Evolutionary conservation across 2,888 invertebrate genomes (phyloP).

Genomic region (Lepidochrysops patricia): DNA sequence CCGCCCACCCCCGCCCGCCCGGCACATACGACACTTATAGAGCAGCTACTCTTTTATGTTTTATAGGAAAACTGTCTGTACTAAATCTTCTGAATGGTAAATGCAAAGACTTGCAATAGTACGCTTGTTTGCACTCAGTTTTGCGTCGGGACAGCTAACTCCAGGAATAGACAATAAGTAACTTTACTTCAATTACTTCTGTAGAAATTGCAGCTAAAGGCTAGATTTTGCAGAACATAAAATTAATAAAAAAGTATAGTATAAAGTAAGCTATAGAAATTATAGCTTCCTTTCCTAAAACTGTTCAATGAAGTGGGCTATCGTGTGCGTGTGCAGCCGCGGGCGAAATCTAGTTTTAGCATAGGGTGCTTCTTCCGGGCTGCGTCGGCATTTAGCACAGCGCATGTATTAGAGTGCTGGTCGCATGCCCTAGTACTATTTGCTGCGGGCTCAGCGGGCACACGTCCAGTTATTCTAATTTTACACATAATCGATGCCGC

Average conservation of each 20-base stretch:
- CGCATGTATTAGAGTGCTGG: conserved; percentile 67
- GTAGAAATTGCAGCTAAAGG: no score
- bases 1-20: conserved; percentile 32
- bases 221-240: no score
- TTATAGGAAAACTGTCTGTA: background rate
- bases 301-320: no score
- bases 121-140: no score
- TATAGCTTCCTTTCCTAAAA: no score
- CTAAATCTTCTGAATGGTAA: background rate
- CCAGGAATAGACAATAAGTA: no score
- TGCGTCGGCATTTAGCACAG: conserved; percentile 53
- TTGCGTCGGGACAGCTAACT: background rate
- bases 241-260: no score
- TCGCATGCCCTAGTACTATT: conserved; percentile 75
- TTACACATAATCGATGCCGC: conserved; percentile 72
- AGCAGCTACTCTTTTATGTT: conserved; percentile 28
- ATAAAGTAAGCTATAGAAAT: background rate
- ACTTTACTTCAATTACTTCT: no score
- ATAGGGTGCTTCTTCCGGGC: conserved; percentile 37
- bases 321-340: background rate
- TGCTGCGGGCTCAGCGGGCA: conserved; percentile 66
- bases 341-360: background rate
- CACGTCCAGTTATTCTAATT: conserved; percentile 74
- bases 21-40: conserved; percentile 59
- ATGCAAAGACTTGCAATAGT: no score